Conservation (phyloP, 1,140 invertebrate species). For the Drosophila kurseongensis region DNA sequence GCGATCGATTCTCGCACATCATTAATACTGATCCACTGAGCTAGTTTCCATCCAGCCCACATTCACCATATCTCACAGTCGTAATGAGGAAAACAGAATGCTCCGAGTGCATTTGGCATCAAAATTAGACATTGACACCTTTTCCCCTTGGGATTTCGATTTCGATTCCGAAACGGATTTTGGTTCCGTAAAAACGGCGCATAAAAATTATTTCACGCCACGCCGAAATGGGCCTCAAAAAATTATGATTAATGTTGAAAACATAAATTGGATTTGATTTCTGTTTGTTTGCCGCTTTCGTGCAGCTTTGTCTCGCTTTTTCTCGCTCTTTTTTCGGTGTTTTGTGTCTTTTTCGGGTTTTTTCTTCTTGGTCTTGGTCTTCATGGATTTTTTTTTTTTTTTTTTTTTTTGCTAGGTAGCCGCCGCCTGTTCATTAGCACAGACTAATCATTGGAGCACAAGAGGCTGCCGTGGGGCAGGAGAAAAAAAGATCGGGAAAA, state of each 20-base stretch:
- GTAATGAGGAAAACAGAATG: conserved; percentile 63
- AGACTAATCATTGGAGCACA: conserved; percentile 65
- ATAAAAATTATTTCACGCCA: conserved; percentile 80
- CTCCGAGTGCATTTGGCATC: conserved; percentile 51
- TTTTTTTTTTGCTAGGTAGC: conserved; percentile 60
- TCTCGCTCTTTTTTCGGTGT: conserved; percentile 23
- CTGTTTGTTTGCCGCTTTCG: conserved; percentile 72
- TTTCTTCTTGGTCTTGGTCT: conserved; percentile 11
- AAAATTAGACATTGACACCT: conserved; percentile 79
- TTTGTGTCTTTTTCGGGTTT: conserved; percentile 34
- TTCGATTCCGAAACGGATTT: conserved; percentile 22
- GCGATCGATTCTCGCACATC: conserved; percentile 37
- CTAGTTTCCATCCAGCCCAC: conserved; percentile 20
- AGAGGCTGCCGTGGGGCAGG: conserved; percentile 44
- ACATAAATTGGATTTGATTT: conserved; percentile 80
- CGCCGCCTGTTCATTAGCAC: conserved; percentile 70
- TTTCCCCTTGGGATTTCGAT: conserved; percentile 18
- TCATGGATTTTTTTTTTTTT: conserved; percentile 5
- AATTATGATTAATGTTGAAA: conserved; percentile 79
- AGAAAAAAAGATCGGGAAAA: conserved; percentile 38
- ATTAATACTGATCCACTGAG: conserved; percentile 42
- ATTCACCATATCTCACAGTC: conserved; percentile 19
- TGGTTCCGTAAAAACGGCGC: conserved; percentile 72
- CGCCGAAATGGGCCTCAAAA: conserved; percentile 26
- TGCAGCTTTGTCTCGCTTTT: conserved; percentile 45